Conservation (phyloP, 2,888 invertebrate genomes). For the Cryptosula pallasiana region DNA sequence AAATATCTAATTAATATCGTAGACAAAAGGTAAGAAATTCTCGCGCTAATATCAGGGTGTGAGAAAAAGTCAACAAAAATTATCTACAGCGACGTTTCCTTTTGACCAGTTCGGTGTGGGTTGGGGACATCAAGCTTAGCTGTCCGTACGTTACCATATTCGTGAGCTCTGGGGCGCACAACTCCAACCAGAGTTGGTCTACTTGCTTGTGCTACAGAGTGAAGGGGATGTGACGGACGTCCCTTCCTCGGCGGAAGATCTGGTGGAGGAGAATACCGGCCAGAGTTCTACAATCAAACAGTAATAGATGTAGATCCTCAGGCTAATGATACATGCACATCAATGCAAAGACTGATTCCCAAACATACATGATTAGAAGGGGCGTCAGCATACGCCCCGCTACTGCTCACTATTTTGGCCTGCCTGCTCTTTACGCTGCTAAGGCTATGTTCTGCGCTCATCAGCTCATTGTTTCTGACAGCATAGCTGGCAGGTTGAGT, state of each 20-base stretch:
- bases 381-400: neutral
- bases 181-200: constrained; percentile 16
- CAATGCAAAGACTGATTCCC: neutral
- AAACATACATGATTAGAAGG: neutral
- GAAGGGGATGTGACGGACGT: constrained; percentile 6
- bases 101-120: neutral
- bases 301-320: neutral
- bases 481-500: neutral
- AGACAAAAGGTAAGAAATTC: too few species aligned
- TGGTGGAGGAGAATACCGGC: constrained; percentile 13
- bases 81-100: constrained; percentile 14
- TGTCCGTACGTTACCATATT: neutral
- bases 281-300: neutral
- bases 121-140: neutral
- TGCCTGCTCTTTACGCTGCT: constrained; percentile 21
- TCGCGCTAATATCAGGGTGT: too few species aligned
- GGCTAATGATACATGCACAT: neutral
- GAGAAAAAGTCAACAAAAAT: neutral
- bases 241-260: neutral
- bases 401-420: constrained; percentile 12
- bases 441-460: neutral
- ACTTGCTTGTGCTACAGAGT: neutral
- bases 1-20: too few species aligned
- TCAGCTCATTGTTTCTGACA: neutral
- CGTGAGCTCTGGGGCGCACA: neutral